Conservation (phyloP, 2,797 vertebrate genomes). For the Acrocephalus scirpaceus region DNA sequence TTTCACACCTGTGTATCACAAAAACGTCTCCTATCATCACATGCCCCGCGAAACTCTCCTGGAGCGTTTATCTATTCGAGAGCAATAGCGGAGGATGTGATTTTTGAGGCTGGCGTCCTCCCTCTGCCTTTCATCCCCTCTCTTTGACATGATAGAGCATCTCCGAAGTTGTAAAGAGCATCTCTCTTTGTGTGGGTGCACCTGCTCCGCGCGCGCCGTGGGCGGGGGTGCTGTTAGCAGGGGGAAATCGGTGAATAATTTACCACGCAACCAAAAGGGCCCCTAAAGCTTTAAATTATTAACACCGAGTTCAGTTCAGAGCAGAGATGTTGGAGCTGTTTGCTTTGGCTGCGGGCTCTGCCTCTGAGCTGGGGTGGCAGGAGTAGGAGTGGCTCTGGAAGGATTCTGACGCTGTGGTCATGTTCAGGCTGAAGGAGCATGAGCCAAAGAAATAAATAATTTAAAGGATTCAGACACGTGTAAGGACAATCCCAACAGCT, state of each 20-base stretch:
- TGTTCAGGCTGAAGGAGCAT: slow-evolving; percentile 34
- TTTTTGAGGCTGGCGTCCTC: slow-evolving; percentile 65
- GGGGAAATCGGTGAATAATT: slow-evolving; percentile 74
- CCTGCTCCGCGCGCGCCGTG: background rate
- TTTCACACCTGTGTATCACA: slow-evolving; percentile 49
- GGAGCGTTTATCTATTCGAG: slow-evolving; percentile 14
- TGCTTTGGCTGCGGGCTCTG: slow-evolving; percentile 48
- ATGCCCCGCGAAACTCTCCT: background rate
- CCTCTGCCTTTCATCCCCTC: slow-evolving; percentile 58
- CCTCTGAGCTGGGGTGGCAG: background rate
- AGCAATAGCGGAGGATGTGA: slow-evolving; percentile 50
- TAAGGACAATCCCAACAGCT: slow-evolving; percentile 39
- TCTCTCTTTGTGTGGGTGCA: slow-evolving; percentile 20
- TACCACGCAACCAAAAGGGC: slow-evolving; percentile 63
- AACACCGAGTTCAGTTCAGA: slow-evolving; percentile 57
- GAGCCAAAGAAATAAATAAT: background rate
- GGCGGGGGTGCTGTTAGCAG: background rate
- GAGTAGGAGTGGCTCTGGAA: background rate
- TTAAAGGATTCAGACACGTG: background rate
- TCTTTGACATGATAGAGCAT: slow-evolving; percentile 71
- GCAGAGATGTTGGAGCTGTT: slow-evolving; percentile 67
- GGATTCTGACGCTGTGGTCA: background rate
- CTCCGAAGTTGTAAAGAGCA: slow-evolving; percentile 66
- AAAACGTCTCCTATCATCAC: slow-evolving; percentile 25
- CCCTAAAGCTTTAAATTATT: slow-evolving; percentile 71